These are phyloP conservation scores for Helicoverpa zea DNA, from an alignment of 1,140 invertebrate species.

Conservation along the genomic window DNA sequence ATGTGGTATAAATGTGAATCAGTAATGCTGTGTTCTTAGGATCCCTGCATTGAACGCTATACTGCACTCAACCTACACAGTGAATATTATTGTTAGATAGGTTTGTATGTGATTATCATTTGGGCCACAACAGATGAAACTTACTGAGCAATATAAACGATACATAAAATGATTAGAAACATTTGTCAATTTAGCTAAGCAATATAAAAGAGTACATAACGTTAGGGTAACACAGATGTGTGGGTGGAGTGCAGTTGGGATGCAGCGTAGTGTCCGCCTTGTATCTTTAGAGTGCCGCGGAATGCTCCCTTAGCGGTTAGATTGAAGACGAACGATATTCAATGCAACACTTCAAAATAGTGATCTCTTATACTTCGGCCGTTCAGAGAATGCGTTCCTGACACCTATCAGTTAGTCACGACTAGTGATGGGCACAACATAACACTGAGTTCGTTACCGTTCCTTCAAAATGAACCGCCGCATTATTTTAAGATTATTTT, in stretches of 20 bases:
- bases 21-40: slow-evolving; percentile 79
- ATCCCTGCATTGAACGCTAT: slow-evolving; percentile 64
- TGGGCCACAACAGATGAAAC: background rate
- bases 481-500: too few relatives aligned
- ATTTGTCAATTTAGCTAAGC: slow-evolving; percentile 39
- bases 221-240: slow-evolving; percentile 15
- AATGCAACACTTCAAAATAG: slow-evolving; percentile 68
- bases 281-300: slow-evolving; percentile 78
- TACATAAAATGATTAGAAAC: slow-evolving; percentile 23
- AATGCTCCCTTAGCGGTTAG: slow-evolving; percentile 81
- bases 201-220: slow-evolving; percentile 13
- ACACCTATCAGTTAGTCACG: too few relatives aligned
- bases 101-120: background rate
- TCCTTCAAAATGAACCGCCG: too few relatives aligned
- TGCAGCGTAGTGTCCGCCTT: slow-evolving; percentile 79
- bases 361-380: too few relatives aligned
- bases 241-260: slow-evolving; percentile 70
- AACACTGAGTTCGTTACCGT: too few relatives aligned
- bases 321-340: slow-evolving; percentile 72
- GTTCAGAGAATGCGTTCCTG: too few relatives aligned
- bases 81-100: slow-evolving; percentile 37
- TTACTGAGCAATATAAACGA: slow-evolving; percentile 16
- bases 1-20: slow-evolving; percentile 82
- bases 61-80: slow-evolving; percentile 65
- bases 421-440: too few relatives aligned